phyloP scores from a whole-genome alignment of 2,113 vertebrate species.

The Promerops cafer region DNA sequence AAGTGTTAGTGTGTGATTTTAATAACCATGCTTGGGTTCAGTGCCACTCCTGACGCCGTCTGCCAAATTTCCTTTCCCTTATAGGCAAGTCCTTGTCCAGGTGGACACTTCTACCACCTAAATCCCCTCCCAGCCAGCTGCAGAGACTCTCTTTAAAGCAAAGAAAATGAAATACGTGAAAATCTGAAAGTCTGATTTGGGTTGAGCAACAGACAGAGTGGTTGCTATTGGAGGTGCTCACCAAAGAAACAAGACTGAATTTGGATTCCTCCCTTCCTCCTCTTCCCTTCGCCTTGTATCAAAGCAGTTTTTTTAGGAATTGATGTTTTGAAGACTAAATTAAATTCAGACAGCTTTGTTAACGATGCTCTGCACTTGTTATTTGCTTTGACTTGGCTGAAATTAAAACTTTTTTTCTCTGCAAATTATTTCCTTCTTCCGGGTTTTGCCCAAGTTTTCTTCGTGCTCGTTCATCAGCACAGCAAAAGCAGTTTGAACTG shows the following conservation, averaged over 20 bases:
- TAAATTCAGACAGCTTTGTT: background rate
- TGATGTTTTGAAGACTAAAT: background rate
- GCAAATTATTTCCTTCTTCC: background rate
- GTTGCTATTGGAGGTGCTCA: background rate
- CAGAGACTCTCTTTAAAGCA: background rate
- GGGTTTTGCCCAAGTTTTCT: background rate
- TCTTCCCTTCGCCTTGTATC: background rate
- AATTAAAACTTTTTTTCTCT: conserved; percentile 12
- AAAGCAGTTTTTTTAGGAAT: background rate
- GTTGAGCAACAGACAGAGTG: background rate
- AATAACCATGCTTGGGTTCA: background rate
- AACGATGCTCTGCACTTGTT: background rate
- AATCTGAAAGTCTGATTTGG: background rate
- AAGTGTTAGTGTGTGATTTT: background rate
- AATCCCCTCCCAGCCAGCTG: background rate
- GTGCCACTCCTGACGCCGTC: rapidly evolving
- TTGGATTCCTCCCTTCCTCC: background rate
- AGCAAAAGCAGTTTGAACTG: background rate
- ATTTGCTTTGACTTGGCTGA: background rate
- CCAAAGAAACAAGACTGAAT: background rate
- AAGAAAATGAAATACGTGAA: background rate
- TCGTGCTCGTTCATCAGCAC: background rate
- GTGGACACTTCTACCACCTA: background rate
- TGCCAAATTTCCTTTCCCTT: background rate
- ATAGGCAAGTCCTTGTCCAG: background rate